Evolutionary conservation across 2,113 vertebrate species (phyloP), one percentile per base, ranked within the genome.

Genomic region (Raphicerus campestris): DNA sequence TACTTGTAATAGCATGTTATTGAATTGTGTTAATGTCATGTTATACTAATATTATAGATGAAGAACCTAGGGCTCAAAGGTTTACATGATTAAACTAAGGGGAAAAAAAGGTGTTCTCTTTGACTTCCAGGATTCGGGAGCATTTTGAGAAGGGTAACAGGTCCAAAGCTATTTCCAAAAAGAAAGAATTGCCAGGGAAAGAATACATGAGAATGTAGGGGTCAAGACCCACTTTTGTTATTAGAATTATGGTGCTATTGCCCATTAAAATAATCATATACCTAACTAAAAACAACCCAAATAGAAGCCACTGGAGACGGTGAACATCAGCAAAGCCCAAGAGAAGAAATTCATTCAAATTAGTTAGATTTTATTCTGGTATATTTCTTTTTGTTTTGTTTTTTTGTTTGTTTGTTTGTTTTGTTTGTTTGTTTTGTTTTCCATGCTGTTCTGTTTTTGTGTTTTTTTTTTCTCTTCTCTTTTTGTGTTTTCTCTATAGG

Each of bases 281-380:
- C 9, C 47, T 35, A 17, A 55, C 28, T 28, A 91, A 53, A 35
- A 77, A 66, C 20, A 96, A 6, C 6, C 61, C 49, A 87, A 85
- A 92, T 2, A 97, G 89, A 78, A 89, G 60, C n/a, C 17, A 47
- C 28, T 58, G 51, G 2, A 96, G 45, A 32, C 60, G 24, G 6
- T 22, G 53, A 49, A 49, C 13, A 10, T 86, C 63, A 26, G 84
- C 61, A 58, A 89, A 97, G 19, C 39, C 87, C 56, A 92, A 45
- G 11, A 97, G 88, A 87, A 97, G 80, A 87, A 97, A 96, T 80
- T 53, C 8, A 4, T 66, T 66, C n/a, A 70, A 1, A 2, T 70
- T 35, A 35, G 63, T 70, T 53, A 55, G 1, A 61, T 87, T 95
- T 63, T 32, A 45, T 81, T 75, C 53, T n/a, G 28, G 24, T 8